These are phyloP conservation scores for Chesias legatella DNA, from an alignment of 2,888 invertebrate genomes.

Conservation along the genomic window DNA sequence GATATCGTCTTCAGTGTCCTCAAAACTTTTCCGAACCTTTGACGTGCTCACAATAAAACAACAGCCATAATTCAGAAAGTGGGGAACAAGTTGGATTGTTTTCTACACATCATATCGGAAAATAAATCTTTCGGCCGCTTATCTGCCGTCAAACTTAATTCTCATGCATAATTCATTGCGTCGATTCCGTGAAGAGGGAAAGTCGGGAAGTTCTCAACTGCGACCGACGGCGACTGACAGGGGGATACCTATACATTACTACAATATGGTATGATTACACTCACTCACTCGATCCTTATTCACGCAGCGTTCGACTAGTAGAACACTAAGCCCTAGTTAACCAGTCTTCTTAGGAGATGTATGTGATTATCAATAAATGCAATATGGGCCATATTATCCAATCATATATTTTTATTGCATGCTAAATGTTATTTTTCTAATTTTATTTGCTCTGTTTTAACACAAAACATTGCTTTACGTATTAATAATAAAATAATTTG, in stretches of 20 bases:
- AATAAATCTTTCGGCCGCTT: conserved; percentile 77
- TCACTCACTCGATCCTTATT: too few relatives aligned
- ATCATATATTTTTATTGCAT: too few relatives aligned
- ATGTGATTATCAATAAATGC: too few relatives aligned
- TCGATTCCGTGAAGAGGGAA: conserved; percentile 64
- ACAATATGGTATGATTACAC: too few relatives aligned
- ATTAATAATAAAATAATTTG: too few relatives aligned
- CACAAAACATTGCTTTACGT: too few relatives aligned
- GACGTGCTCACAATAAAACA: conserved; percentile 72
- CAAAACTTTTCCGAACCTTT: conserved; percentile 49
- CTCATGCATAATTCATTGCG: conserved; percentile 77
- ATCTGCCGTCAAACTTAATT: conserved; percentile 78
- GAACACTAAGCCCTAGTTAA: too few relatives aligned
- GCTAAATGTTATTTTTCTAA: too few relatives aligned
- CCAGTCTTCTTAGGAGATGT: too few relatives aligned
- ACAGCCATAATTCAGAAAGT: conserved; percentile 73
- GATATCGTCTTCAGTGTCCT: conserved; percentile 22
- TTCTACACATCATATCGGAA: conserved; percentile 77
- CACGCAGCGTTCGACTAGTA: too few relatives aligned
- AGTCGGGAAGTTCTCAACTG: conserved; percentile 64
- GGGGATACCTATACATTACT: conserved; percentile 7
- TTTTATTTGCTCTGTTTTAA: too few relatives aligned
- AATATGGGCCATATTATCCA: too few relatives aligned
- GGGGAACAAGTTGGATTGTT: conserved; percentile 75
- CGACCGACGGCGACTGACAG: conserved; percentile 36